phyloP scores from a whole-genome alignment of 2,113 vertebrate genomes.

The Fulmarus glacialis region DNA sequence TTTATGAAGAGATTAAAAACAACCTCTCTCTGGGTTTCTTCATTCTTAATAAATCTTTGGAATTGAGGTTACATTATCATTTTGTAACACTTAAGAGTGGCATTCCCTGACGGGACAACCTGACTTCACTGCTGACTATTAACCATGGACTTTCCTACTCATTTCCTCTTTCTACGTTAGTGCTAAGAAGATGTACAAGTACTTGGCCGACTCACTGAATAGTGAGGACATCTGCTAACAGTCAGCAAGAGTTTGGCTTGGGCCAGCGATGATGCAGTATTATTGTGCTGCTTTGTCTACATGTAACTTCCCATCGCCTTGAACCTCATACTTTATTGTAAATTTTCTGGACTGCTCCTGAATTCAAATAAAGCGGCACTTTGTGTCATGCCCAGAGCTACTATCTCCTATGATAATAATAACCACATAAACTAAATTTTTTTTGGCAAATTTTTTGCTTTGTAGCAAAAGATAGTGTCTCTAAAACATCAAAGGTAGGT shows the following conservation, averaged over 20 bases:
- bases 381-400: not conserved
- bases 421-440: not conserved
- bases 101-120: not conserved
- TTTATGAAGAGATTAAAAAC: not conserved
- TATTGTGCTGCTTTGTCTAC: not conserved
- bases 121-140: not conserved
- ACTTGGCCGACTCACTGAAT: rapidly evolving
- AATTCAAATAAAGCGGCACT: not conserved
- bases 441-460: not conserved
- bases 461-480: not conserved
- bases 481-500: not conserved
- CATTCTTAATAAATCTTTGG: not conserved
- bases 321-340: not conserved
- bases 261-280: not conserved
- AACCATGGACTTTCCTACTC: not conserved
- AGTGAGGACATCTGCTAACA: not conserved
- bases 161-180: not conserved
- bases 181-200: not conserved
- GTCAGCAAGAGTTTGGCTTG: not conserved
- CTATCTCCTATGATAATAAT: not conserved
- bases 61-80: not conserved
- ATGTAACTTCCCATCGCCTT: not conserved
- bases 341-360: not conserved
- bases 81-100: not conserved
- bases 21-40: not conserved